Evolutionary conservation across 2,113 vertebrate genomes (phyloP).

Genomic region (Dromas ardeola): DNA sequence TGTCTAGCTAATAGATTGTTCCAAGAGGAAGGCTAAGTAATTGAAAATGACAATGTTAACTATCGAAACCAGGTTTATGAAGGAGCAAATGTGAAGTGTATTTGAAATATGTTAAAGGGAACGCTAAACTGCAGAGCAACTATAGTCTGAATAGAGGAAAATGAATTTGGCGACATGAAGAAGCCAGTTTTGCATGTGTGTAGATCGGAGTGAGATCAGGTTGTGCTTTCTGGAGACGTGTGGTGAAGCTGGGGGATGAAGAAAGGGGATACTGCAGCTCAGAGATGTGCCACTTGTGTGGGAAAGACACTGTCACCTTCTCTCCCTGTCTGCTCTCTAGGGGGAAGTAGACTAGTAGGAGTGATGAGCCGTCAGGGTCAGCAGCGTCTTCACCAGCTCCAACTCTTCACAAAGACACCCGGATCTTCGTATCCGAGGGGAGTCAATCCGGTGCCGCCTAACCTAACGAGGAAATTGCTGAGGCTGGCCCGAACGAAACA

Average conservation of each 20-base stretch:
- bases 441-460: not conserved
- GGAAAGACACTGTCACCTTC: not conserved
- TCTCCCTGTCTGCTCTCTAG: not conserved
- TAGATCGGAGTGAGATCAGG: not conserved
- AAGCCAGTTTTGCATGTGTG: not conserved
- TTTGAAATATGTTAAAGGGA: not conserved
- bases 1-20: not conserved
- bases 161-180: no score
- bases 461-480: not conserved
- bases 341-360: not conserved
- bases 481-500: accelerated
- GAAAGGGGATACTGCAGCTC: not conserved
- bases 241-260: not conserved
- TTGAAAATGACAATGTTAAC: not conserved
- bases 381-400: not conserved
- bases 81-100: not conserved
- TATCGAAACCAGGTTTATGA: not conserved
- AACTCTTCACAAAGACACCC: no score
- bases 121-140: not conserved
- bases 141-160: not conserved
- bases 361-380: not conserved
- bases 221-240: not conserved
- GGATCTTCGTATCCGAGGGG: not conserved
- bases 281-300: not conserved
- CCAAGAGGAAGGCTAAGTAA: not conserved